These are phyloP conservation scores for Pogonognathellus flavescens DNA, from an alignment of 1,140 invertebrate species.

Conservation along the genomic window DNA sequence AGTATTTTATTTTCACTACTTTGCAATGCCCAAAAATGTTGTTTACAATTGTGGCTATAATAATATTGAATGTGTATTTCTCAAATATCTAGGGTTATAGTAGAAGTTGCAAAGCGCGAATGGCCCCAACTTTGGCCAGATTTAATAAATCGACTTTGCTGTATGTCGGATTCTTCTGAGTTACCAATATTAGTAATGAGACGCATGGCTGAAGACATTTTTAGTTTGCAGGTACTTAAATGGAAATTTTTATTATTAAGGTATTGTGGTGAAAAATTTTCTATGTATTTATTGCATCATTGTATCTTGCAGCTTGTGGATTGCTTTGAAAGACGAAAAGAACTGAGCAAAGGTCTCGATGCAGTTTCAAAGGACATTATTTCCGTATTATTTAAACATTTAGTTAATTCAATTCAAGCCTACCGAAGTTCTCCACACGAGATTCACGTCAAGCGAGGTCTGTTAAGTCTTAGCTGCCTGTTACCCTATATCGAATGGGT, in stretches of 20 bases:
- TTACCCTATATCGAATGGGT: slow-evolving; percentile 60
- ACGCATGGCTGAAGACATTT: slow-evolving; percentile 62
- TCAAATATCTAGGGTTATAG: slow-evolving; percentile 57
- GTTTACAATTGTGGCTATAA: too few species aligned
- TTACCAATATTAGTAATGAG: slow-evolving; percentile 56
- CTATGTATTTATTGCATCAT: slow-evolving; percentile 1
- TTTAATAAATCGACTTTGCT: slow-evolving; percentile 56
- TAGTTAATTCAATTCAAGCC: slow-evolving; percentile 30
- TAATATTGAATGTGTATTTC: too few species aligned
- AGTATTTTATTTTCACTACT: background rate
- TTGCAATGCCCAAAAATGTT: background rate
- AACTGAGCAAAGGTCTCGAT: slow-evolving; percentile 59
- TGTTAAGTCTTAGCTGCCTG: slow-evolving; percentile 51
- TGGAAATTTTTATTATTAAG: background rate
- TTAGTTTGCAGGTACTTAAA: slow-evolving; percentile 50
- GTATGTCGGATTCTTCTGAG: slow-evolving; percentile 45
- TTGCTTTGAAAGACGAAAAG: slow-evolving; percentile 43
- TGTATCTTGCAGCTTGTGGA: slow-evolving; percentile 48
- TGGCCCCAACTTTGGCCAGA: slow-evolving; percentile 66
- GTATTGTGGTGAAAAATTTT: too few species aligned
- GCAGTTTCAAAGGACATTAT: slow-evolving; percentile 55
- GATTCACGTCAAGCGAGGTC: slow-evolving; percentile 1
- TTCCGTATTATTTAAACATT: slow-evolving; percentile 42
- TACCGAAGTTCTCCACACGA: background rate
- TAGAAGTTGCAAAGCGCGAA: slow-evolving; percentile 65